Evolutionary conservation across 2,113 vertebrate genomes (phyloP).

Genomic region (Tapirus terrestris): DNA sequence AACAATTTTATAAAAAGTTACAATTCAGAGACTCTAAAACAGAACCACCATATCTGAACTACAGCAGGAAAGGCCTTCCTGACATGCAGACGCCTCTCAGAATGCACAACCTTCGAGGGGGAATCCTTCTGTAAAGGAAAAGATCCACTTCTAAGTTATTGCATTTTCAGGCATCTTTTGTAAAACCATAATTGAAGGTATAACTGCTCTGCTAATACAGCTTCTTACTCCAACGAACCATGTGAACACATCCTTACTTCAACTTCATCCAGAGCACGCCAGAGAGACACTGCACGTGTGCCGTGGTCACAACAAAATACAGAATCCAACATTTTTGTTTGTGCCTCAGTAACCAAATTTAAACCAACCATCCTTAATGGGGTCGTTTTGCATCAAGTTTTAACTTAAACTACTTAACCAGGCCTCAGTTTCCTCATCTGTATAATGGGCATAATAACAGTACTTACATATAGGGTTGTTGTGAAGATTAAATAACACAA

Average conservation of each 20-base stretch:
- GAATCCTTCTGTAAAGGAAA: neutral
- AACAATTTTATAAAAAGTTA: neutral
- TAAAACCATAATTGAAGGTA: neutral
- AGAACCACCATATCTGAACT: neutral
- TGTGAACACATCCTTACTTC: too few species aligned
- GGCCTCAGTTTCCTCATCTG: neutral
- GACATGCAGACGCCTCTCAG: neutral
- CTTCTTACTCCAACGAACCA: neutral
- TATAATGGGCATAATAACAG: neutral
- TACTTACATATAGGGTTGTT: neutral
- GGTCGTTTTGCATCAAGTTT: neutral
- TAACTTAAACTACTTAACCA: neutral
- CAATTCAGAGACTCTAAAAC: neutral
- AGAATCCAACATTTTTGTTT: neutral
- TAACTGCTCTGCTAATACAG: neutral
- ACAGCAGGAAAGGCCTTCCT: neutral
- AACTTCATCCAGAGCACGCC: neutral
- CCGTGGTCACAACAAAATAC: neutral
- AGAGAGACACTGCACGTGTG: fast-evolving
- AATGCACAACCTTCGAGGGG: neutral
- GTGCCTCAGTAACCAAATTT: neutral
- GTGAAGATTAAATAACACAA: neutral
- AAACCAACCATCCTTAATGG: neutral
- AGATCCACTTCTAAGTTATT: neutral
- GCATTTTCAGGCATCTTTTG: neutral